phyloP scores from a whole-genome alignment of 2,113 vertebrate genomes.

The Furnarius figulus region DNA sequence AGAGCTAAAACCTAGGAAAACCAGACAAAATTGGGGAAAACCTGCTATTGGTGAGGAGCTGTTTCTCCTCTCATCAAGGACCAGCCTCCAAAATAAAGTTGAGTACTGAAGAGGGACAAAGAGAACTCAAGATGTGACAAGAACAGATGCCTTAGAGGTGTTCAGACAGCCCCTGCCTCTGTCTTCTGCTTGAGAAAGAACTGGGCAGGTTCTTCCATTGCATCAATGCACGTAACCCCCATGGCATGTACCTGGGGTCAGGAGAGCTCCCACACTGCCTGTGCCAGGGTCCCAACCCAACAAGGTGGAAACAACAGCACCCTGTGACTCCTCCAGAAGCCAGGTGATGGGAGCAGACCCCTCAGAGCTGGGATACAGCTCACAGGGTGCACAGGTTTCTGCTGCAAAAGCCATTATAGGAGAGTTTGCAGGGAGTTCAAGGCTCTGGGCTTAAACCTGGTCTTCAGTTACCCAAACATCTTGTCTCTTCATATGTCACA shows the following conservation, averaged over 20 bases:
- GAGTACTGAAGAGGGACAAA: neutral
- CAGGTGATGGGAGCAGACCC: neutral
- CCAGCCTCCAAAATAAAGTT: neutral
- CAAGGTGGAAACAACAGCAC: neutral
- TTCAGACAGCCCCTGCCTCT: neutral
- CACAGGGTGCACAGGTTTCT: neutral
- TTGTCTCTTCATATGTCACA: neutral
- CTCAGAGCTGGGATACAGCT: neutral
- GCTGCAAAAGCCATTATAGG: neutral
- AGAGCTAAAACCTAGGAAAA: neutral
- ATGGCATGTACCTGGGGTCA: accelerated
- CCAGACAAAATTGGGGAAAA: neutral
- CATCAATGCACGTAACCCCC: neutral
- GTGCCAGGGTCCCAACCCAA: neutral
- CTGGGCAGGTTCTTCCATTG: neutral
- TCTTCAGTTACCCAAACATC: neutral
- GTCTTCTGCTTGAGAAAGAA: neutral
- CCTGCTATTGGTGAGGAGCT: accelerated
- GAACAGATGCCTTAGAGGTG: neutral
- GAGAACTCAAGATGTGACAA: neutral
- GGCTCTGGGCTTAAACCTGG: neutral
- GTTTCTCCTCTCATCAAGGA: neutral
- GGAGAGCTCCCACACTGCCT: neutral
- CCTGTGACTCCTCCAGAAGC: neutral
- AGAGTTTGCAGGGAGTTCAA: neutral